Evolutionary conservation across 2,113 vertebrate species (phyloP), one percentile per base, ranked within the genome.

Genomic region (Fregetta grallaria): DNA sequence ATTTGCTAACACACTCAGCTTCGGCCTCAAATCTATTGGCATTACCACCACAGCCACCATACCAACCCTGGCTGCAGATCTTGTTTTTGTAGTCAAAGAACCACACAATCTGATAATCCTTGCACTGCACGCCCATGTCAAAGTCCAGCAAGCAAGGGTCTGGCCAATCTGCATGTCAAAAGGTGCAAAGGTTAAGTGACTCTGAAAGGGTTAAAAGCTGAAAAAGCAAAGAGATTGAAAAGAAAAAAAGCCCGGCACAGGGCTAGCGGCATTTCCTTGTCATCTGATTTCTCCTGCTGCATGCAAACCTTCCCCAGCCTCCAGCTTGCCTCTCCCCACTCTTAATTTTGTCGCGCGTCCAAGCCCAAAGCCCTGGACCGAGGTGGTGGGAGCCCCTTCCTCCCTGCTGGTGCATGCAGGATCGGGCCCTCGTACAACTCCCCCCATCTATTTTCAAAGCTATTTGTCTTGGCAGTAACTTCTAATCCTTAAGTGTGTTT

Each of bases 81-180:
- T 98, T 98, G 94, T 95, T 96, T 98, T 98, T 98, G 98, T 93
- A 98, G 98, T 99, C 98, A 99, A 98, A 99, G 98, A 98, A 99
- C 98, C 98, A 99, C 96, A 98, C 98, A 99, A 98, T 98, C 97
- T 98, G 97, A 98, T 98, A 98, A 90, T 98, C 98, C 98, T 98
- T 98, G 98, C 98, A 98, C 72, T 97, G 98, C 83, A 97, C 97
- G 98, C 98, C 98, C 96, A 97, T 96, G 94, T 99, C 98, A 99
- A 97, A 98, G 96, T 98, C 98, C 98, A 98, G 98, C 90, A 98
- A 98, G 97, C 98, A 99, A 97, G 98, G 97, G 97, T 98, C 98
- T 98, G 98, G 97, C 96, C 97, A 97, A 97, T 96, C 94, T 97
- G 96, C 95, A 86, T 97, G 96, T 92, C 96, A 96, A 96, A 97